Percentiles rank a stretch among this genome's conserved stretches.
Conservation (phyloP, 2,797 vertebrate species). For the Oophaga sylvatica region DNA sequence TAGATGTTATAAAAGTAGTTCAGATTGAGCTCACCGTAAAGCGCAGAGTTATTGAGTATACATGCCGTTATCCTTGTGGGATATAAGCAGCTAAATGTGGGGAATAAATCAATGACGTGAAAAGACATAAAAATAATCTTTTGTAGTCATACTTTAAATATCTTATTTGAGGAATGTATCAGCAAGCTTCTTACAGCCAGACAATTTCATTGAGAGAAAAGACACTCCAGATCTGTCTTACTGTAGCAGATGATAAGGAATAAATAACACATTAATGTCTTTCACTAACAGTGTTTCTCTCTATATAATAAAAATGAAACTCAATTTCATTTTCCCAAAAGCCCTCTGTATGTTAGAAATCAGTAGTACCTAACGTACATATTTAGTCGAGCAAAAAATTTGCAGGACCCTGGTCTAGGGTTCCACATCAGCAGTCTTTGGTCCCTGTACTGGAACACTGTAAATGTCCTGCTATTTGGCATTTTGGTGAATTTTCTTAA, state of each 20-base stretch:
- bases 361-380: not conserved
- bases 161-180: constrained; percentile 44
- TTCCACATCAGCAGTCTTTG: too few relatives aligned
- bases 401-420: too few relatives aligned
- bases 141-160: constrained; percentile 43
- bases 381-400: not conserved
- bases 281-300: constrained; percentile 5
- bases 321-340: not conserved
- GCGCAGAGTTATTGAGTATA: constrained; percentile 50
- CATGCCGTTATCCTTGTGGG: constrained; percentile 46
- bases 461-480: too few relatives aligned
- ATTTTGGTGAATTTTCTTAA: too few relatives aligned
- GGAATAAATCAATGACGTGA: constrained; percentile 49
- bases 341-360: constrained; percentile 7
- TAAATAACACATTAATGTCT: constrained; percentile 25
- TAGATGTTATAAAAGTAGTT: constrained; percentile 47
- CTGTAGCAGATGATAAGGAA: constrained; percentile 20
- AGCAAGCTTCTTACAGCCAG: constrained; percentile 22
- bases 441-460: too few relatives aligned
- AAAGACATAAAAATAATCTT: constrained; percentile 51
- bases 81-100: constrained; percentile 39
- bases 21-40: constrained; percentile 39
- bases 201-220: constrained; percentile 41
- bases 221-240: constrained; percentile 23
- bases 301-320: constrained; percentile 33